Evolutionary conservation across 2,113 vertebrate genomes (phyloP).

Genomic region (Numida meleagris): DNA sequence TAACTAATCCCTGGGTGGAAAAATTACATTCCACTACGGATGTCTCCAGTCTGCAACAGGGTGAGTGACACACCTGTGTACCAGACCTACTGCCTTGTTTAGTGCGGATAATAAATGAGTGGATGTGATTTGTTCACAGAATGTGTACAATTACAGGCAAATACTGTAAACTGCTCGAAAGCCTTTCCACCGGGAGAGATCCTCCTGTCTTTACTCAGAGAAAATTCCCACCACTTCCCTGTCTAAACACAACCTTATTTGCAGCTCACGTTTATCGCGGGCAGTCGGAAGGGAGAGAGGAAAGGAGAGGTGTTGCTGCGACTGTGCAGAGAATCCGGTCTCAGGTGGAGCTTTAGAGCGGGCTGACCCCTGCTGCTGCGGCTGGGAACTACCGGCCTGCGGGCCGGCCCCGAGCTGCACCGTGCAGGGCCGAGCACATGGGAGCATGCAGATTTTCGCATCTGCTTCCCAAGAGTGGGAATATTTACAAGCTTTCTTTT

Average conservation of each 20-base stretch:
- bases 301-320: neutral
- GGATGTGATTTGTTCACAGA: constrained; percentile 14
- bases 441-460: neutral
- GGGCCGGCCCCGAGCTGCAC: accelerated
- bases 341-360: constrained; percentile 1
- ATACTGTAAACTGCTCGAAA: constrained; percentile 51
- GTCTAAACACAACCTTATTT: constrained; percentile 32
- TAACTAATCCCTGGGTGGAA: neutral
- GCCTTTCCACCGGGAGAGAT: constrained; percentile 31
- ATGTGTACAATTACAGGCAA: constrained; percentile 38
- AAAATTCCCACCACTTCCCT: constrained; percentile 5
- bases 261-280: neutral
- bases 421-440: neutral
- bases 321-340: neutral
- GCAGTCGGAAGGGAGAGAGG: neutral
- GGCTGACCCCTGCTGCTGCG: constrained; percentile 74
- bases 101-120: neutral
- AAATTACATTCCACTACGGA: neutral
- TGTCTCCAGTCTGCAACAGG: neutral
- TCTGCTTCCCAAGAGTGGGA: neutral
- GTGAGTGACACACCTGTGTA: constrained; percentile 18
- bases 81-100: neutral
- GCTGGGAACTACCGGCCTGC: constrained; percentile 5
- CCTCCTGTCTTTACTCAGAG: constrained; percentile 58
- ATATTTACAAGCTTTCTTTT: neutral